Evolutionary conservation across 2,888 invertebrate species (phyloP).

Genomic region (Zaprionus lineosus): DNA sequence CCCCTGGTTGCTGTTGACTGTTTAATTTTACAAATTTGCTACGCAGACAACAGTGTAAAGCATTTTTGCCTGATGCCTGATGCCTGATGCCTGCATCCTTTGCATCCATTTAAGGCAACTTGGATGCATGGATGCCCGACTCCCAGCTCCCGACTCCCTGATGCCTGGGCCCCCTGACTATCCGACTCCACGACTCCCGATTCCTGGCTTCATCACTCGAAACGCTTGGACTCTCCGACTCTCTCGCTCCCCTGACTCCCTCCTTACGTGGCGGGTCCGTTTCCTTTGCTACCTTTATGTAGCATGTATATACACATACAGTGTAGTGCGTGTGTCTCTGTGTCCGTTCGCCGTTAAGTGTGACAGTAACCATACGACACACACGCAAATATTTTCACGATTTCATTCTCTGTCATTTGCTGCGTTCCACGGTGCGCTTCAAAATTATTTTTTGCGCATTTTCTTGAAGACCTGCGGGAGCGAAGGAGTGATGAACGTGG

Average conservation of each 20-base stretch:
- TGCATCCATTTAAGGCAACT: constrained; percentile 71
- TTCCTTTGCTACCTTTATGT: constrained; percentile 20
- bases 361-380: constrained; percentile 80
- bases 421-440: constrained; percentile 82
- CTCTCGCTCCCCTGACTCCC: constrained; percentile 14
- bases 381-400: constrained; percentile 82
- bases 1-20: constrained; percentile 63
- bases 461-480: constrained; percentile 16
- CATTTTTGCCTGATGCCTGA: constrained; percentile 43
- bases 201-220: too few relatives aligned
- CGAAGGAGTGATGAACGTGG: background rate
- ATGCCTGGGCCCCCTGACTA: too few relatives aligned
- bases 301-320: constrained; percentile 12
- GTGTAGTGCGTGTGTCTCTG: constrained; percentile 23
- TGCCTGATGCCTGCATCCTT: constrained; percentile 46
- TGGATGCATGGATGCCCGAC: constrained; percentile 23
- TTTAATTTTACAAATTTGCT: constrained; percentile 79
- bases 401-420: constrained; percentile 82
- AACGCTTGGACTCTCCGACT: too few relatives aligned
- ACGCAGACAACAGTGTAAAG: constrained; percentile 68
- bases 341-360: constrained; percentile 61
- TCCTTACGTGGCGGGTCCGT: constrained; percentile 6
- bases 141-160: too few relatives aligned
- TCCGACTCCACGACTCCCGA: too few relatives aligned
- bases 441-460: constrained; percentile 73